Percentiles rank a stretch among this genome's conserved stretches.
phyloP scores from a whole-genome alignment of 1,140 invertebrate species.

The Calliopsis andreniformis region DNA sequence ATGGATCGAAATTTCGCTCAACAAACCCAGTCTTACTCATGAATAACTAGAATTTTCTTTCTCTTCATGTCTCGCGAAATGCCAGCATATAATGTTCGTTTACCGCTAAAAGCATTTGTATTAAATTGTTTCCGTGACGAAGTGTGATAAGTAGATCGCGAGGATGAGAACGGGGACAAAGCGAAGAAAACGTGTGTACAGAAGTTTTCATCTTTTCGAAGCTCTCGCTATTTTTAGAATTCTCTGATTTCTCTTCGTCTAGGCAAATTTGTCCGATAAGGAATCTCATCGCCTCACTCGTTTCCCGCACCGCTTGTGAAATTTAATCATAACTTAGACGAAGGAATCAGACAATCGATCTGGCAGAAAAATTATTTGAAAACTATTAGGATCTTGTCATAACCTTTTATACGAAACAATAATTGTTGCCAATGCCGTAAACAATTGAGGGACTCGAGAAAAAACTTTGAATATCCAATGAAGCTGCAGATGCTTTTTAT shows the following conservation, averaged over 20 bases:
- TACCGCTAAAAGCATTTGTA: constrained; percentile 54
- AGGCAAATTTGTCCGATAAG: constrained; percentile 56
- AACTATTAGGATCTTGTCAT: not conserved
- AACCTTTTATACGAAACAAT: constrained; percentile 1
- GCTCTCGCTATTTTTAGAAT: constrained; percentile 59
- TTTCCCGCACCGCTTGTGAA: constrained; percentile 14
- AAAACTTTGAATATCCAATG: not conserved
- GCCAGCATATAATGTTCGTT: constrained; percentile 47
- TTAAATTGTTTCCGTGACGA: constrained; percentile 49
- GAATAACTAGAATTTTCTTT: not conserved
- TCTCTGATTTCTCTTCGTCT: constrained; percentile 51
- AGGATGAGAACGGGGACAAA: constrained; percentile 9
- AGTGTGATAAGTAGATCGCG: constrained; percentile 5
- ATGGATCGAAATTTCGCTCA: constrained; percentile 31
- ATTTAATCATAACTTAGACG: constrained; percentile 61
- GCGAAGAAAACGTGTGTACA: constrained; percentile 24
- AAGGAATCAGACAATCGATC: constrained; percentile 15
- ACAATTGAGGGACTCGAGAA: not conserved
- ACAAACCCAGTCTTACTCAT: constrained; percentile 9
- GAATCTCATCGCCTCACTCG: constrained; percentile 47
- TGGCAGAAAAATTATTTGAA: constrained; percentile 7
- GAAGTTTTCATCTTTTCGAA: constrained; percentile 60
- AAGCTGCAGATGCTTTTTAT: not conserved
- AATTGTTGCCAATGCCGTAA: not conserved
- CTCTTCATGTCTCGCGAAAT: constrained; percentile 1